phyloP scores from a whole-genome alignment of 2,113 vertebrate genomes.

The Oophaga pumilio region DNA sequence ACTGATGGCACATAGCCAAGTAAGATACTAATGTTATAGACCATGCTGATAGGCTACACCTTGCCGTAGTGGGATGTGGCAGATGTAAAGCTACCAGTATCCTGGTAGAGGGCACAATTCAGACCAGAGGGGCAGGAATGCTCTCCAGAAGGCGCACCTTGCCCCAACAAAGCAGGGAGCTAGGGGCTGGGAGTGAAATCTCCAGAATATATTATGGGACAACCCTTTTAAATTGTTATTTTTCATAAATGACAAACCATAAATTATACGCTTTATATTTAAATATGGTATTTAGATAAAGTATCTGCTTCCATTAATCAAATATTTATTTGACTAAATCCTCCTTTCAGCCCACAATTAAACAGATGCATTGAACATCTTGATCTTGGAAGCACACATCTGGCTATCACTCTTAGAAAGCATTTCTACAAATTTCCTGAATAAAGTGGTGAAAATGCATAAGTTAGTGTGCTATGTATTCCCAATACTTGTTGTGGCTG shows the following conservation, averaged over 20 bases:
- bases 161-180: too few relatives aligned
- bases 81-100: too few relatives aligned
- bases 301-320: not conserved
- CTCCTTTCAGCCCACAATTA: not conserved
- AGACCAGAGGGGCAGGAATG: too few relatives aligned
- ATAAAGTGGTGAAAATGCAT: not conserved
- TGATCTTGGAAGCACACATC: slow-evolving; percentile 5
- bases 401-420: not conserved
- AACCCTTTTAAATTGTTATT: not conserved
- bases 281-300: not conserved
- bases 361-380: not conserved
- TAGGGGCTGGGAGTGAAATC: too few relatives aligned
- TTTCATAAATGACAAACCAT: not conserved
- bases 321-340: not conserved
- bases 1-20: too few relatives aligned
- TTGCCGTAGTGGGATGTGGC: too few relatives aligned
- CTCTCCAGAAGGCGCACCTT: too few relatives aligned
- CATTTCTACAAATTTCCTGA: not conserved
- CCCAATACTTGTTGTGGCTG: not conserved
- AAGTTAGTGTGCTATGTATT: not conserved
- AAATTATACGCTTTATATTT: not conserved
- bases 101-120: too few relatives aligned
- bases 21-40: too few relatives aligned
- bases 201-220: too few relatives aligned
- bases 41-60: too few relatives aligned